Base-by-base conservation (phyloP, 2,797 vertebrate species). In the Epinephelus malabaricus region DNA sequence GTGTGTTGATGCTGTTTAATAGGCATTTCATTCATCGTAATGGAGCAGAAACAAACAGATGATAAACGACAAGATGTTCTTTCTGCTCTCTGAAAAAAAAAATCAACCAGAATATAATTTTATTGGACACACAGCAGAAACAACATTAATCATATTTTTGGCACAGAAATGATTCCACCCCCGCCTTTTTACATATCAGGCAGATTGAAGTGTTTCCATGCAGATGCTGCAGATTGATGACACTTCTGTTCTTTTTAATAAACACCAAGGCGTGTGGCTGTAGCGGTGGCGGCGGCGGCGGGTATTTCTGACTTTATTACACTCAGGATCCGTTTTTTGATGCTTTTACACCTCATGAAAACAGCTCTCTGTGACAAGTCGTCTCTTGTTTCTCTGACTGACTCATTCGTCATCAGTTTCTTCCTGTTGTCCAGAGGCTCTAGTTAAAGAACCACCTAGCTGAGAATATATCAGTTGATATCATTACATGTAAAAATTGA, bases 141-240 rank as follows among this genome's bases (percentile, higher is more conserved):
- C 81, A 63, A 23, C 84, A 78, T 86, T 66, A 47, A 79, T 84
- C 81, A 67, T 66, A 47, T 34, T 81, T 80, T 15, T 80, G 84
- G 74, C 70, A 21, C 58, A 21, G 62, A 49, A 6, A 21, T 6
- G 21, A 10, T 1, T 5, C 53, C 54, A 13, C 43, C 65, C 21
- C 50, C 40, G 25, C 53, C 46, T 51, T 67, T 61, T 40, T 45
- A 71, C 56, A 61, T 19, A 8, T 63, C 56, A 11, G 60, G 18
- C 62, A 14, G 15, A 53, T 58, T 73, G 14, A 60, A 49, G 30
- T 12, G 4, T 75, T 76, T 83, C 63, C 67, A 25, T 47, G 74
- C 78, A 58, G 67, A 83, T 54, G 21, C 65, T 18, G 12, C 62
- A 67, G 81, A 73, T 67, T 58, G 72, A 79, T 72, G 77, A 56